Conservation (phyloP, 1,140 invertebrate species). For the Archivesica marissinica region DNA sequence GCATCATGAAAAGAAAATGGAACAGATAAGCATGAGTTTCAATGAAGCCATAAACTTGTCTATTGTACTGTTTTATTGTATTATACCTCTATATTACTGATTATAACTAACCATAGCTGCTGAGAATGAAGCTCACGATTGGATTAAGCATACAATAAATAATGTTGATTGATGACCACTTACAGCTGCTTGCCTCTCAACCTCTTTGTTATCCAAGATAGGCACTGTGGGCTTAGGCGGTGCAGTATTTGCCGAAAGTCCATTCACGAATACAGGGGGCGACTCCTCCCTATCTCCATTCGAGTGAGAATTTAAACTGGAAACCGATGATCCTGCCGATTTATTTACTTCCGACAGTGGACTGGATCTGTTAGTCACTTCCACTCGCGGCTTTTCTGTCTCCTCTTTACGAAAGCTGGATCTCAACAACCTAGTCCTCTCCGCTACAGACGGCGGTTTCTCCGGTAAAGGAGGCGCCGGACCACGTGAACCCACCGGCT, state of each 20-base stretch:
- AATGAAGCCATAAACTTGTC: no score
- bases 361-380: slow-evolving; percentile 34
- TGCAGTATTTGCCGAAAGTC: neutral
- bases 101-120: no score
- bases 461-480: slow-evolving; percentile 75
- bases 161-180: slow-evolving; percentile 28
- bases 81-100: no score
- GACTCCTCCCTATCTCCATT: slow-evolving; percentile 55
- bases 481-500: slow-evolving; percentile 57
- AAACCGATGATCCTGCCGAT: slow-evolving; percentile 53
- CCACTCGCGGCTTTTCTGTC: slow-evolving; percentile 38
- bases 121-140: no score
- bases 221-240: slow-evolving; percentile 8
- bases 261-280: slow-evolving; percentile 15
- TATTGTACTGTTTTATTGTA: no score
- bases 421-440: slow-evolving; percentile 69
- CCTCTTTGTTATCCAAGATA: slow-evolving; percentile 38
- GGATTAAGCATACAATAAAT: no score
- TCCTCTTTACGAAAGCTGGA: slow-evolving; percentile 76
- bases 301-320: slow-evolving; percentile 53
- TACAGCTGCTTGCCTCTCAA: slow-evolving; percentile 45
- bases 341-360: slow-evolving; percentile 48
- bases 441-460: slow-evolving; percentile 75
- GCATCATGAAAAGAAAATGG: no score
- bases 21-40: no score